phyloP scores from a whole-genome alignment of 2,888 invertebrate genomes.

The Timema cristinae region DNA sequence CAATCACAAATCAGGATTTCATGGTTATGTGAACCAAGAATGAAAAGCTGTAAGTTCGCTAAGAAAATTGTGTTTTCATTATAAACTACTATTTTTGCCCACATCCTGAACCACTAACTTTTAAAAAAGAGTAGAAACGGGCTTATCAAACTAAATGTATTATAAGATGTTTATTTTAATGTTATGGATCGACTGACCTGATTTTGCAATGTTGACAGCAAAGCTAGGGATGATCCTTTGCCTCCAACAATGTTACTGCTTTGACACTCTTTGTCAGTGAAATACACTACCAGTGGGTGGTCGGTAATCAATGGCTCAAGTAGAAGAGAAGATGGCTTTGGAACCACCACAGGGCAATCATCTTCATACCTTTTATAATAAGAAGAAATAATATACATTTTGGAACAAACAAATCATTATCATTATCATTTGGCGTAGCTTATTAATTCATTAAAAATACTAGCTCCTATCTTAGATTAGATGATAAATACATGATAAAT shows the following conservation, averaged over 20 bases:
- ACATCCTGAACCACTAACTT: neutral
- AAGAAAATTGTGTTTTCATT: neutral
- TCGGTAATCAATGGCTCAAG: slow-evolving; percentile 17
- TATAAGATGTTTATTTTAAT: too few relatives aligned
- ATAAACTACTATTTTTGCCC: neutral
- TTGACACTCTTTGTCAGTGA: slow-evolving; percentile 50
- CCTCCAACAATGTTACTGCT: slow-evolving; percentile 64
- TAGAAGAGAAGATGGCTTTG: neutral
- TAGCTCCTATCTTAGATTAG: too few relatives aligned
- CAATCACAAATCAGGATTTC: too few relatives aligned
- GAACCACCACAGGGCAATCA: slow-evolving; percentile 19
- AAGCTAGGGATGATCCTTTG: slow-evolving; percentile 72
- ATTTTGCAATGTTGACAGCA: slow-evolving; percentile 47
- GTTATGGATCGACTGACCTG: slow-evolving; percentile 22
- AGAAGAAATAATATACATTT: neutral
- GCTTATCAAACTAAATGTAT: too few relatives aligned
- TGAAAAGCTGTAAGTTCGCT: neutral
- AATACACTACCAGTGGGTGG: slow-evolving; percentile 40
- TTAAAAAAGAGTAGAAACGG: too few relatives aligned
- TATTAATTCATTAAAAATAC: too few relatives aligned
- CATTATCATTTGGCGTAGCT: too few relatives aligned
- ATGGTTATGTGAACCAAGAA: too few relatives aligned
- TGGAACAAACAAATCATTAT: neutral
- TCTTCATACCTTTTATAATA: slow-evolving; percentile 24
- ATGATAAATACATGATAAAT: too few relatives aligned